Evolutionary conservation across 2,797 vertebrate genomes (phyloP), one percentile per base, ranked within the genome.

Genomic region (Macropus fuliginosus): DNA sequence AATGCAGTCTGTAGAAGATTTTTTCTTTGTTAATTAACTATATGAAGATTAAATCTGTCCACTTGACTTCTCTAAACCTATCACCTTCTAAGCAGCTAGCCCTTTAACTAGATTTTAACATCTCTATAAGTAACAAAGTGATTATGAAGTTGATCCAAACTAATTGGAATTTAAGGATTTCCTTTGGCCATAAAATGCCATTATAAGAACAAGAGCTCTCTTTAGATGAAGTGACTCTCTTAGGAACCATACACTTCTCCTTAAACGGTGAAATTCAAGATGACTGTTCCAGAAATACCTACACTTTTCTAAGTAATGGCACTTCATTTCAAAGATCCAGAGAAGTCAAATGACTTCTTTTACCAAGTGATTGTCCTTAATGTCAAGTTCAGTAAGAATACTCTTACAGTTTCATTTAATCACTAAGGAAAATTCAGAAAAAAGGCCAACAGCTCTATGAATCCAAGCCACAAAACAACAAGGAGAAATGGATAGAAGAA

Each of bases 381-480:
- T 62, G 57, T 56, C 93, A 91, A 87, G 46, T 52, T 94, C n/a
- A 40, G 55, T 92, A 92, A 66, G 90, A 93, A 94, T 12, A 52
- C 16, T 40, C 74, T 95, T 95, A 50, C n/a, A 62, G 57, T 56
- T 95, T 92, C 66, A 90, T 55, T 92, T 95, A 92, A 94, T 27
- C 93, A 93, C 91, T 46, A 74, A 59, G 54, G 94, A 93, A 95
- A 95, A 91, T 96, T 94, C 87, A 28, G 28, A 89, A 92, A 91
- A 96, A 74, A 95, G 66, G 81, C 34, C 90, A 91, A 94, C 24
- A 89, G 46, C 62, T 95, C 27, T 52, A 9, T 52, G 54, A 54
- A 87, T 62, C 8, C 74, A 95, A 94, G 94, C 87, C 57, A 94
- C 24, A 50, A 91, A 94, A 94, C 29, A 95, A 59, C 91, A 54